A percentile compares a stretch with the other conserved stretches of the same genome.
Conservation (phyloP, 2,797 vertebrate species). For the Centropyge bicolor region DNA sequence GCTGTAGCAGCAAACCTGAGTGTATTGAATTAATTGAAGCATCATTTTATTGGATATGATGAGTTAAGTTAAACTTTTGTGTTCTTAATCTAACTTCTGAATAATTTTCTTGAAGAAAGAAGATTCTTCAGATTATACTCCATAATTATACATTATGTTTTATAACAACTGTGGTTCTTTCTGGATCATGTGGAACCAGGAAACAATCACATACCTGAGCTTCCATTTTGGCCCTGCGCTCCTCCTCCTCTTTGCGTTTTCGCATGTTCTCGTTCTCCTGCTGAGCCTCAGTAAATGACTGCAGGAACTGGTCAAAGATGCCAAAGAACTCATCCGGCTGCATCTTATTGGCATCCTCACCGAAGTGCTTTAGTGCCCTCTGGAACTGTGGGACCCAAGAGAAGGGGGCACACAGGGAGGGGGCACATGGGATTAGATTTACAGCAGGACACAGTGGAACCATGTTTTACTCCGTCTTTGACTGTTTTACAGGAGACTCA, state of each 20-base stretch:
- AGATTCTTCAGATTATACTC: neutral
- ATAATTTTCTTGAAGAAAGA: neutral
- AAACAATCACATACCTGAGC: slow-evolving; percentile 88
- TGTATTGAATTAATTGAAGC: too few relatives aligned
- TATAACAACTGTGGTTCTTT: neutral
- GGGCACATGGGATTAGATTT: slow-evolving; percentile 63
- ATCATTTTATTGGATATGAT: too few relatives aligned
- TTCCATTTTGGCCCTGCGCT: slow-evolving; percentile 95
- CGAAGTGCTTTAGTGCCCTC: slow-evolving; percentile 95
- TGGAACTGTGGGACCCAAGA: slow-evolving; percentile 86
- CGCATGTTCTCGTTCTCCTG: slow-evolving; percentile 99
- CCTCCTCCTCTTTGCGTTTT: slow-evolving; percentile 96
- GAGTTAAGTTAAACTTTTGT: too few relatives aligned
- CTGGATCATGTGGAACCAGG: neutral
- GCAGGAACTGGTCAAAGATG: slow-evolving; percentile 98
- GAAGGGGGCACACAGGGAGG: slow-evolving; percentile 38
- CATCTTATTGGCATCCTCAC: slow-evolving; percentile 93
- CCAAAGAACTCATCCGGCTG: slow-evolving; percentile 99
- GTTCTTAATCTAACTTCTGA: neutral
- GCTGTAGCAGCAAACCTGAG: too few relatives aligned
- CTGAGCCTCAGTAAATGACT: slow-evolving; percentile 93
- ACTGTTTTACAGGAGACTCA: slow-evolving; percentile 74
- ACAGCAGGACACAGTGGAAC: slow-evolving; percentile 60
- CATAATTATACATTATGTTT: neutral
- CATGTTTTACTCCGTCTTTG: slow-evolving; percentile 54